Conservation (phyloP, 2,113 vertebrate genomes). For the Dicerorhinus sumatrensis region DNA sequence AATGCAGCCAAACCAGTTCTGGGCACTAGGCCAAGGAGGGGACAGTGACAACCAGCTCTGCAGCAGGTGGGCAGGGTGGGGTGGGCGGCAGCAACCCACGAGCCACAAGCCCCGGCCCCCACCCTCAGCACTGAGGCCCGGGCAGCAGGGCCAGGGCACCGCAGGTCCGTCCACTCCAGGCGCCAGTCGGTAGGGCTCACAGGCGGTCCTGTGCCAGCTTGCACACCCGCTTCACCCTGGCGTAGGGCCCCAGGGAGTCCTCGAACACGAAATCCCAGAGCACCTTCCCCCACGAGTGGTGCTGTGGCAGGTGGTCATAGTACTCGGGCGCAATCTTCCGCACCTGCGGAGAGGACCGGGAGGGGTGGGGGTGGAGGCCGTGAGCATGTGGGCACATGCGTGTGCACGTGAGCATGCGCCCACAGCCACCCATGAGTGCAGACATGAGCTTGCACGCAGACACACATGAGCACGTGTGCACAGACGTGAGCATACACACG, state of each 20-base stretch:
- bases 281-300: slow-evolving; percentile 95
- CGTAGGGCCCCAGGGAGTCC: slow-evolving; percentile 94
- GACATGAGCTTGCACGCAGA: accelerated
- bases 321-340: slow-evolving; percentile 97
- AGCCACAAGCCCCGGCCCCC: background rate
- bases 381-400: accelerated
- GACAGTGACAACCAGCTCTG: accelerated
- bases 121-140: background rate
- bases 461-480: accelerated
- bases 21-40: accelerated
- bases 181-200: background rate
- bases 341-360: slow-evolving; percentile 87
- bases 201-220: slow-evolving; percentile 87
- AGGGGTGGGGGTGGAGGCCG: background rate
- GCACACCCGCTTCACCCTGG: slow-evolving; percentile 95
- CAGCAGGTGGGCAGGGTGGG: background rate
- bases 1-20: background rate
- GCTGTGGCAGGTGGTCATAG: slow-evolving; percentile 95
- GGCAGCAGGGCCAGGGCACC: background rate
- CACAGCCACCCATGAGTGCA: background rate
- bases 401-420: accelerated
- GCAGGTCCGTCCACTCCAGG: accelerated
- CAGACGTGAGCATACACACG: accelerated
- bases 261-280: slow-evolving; percentile 98
- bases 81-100: accelerated